A percentile compares a stretch with the other conserved stretches of the same genome.
These are phyloP conservation scores for Drosophila prostipennis DNA, from an alignment of 2,888 invertebrate species.

Conservation along the genomic window DNA sequence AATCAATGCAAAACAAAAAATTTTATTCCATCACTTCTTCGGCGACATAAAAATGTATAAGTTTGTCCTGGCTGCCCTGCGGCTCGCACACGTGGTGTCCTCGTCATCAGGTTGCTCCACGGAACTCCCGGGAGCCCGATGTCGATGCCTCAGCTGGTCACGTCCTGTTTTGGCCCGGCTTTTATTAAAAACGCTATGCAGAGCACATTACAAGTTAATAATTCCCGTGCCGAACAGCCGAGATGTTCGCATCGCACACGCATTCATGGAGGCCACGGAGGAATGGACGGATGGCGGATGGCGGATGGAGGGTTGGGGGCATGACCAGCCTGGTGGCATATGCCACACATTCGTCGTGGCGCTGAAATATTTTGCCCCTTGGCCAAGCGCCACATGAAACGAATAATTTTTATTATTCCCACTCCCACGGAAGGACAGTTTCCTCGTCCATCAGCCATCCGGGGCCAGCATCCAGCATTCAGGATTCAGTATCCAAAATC, in stretches of 20 bases:
- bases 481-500: slow-evolving; percentile 7
- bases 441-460: slow-evolving; percentile 26
- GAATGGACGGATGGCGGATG: too few species aligned
- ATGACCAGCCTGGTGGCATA: slow-evolving; percentile 67
- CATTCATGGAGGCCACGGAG: slow-evolving; percentile 1
- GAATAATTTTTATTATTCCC: slow-evolving; percentile 79
- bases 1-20: slow-evolving; percentile 76
- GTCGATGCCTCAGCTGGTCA: slow-evolving; percentile 61
- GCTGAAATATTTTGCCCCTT: slow-evolving; percentile 68
- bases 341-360: slow-evolving; percentile 62
- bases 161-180: slow-evolving; percentile 70
- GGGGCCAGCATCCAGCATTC: neutral
- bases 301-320: slow-evolving; percentile 3
- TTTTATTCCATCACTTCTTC: slow-evolving; percentile 76
- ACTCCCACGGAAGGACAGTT: slow-evolving; percentile 6
- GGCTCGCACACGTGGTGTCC: slow-evolving; percentile 67
- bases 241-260: slow-evolving; percentile 34
- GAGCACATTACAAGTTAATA: slow-evolving; percentile 80
- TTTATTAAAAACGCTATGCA: slow-evolving; percentile 80
- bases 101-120: slow-evolving; percentile 48
- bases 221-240: slow-evolving; percentile 70
- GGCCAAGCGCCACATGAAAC: slow-evolving; percentile 74
- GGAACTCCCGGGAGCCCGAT: slow-evolving; percentile 23
- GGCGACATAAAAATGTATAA: slow-evolving; percentile 79
- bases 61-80: slow-evolving; percentile 59